These are phyloP conservation scores for Nezara viridula DNA, from an alignment of 2,888 invertebrate species.

Conservation along the genomic window DNA sequence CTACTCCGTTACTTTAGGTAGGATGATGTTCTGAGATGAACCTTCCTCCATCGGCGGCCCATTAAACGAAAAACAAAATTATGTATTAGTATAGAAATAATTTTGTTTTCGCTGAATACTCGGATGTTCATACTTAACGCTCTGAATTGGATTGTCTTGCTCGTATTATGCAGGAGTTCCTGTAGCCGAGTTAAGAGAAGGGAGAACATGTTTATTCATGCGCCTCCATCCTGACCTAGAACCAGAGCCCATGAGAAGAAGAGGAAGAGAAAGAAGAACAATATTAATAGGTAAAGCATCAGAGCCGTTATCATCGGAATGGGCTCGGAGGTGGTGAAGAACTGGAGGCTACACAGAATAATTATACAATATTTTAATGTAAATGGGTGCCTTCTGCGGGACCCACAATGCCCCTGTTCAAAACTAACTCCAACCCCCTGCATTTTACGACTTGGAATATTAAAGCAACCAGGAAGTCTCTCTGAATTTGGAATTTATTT, in stretches of 20 bases:
- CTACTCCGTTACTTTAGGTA: no score
- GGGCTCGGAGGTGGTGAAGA: constrained; percentile 12
- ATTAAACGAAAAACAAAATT: no score
- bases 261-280: neutral
- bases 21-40: no score
- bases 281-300: constrained; percentile 34
- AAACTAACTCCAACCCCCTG: constrained; percentile 30
- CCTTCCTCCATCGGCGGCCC: no score
- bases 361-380: constrained; percentile 50
- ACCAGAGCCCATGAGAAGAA: neutral
- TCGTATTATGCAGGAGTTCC: neutral
- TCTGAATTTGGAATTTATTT: constrained; percentile 22
- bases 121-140: neutral
- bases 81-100: neutral
- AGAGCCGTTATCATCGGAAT: neutral
- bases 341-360: neutral
- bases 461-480: constrained; percentile 12
- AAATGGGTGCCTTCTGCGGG: constrained; percentile 30
- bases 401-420: neutral
- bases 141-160: neutral
- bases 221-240: neutral
- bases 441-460: constrained; percentile 37
- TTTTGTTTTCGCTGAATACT: neutral
- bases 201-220: constrained; percentile 17
- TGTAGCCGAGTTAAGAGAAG: neutral